Percentiles rank a stretch among this genome's conserved stretches.
phyloP scores from a whole-genome alignment of 2,888 invertebrate genomes.

The Lycaena phlaeas region DNA sequence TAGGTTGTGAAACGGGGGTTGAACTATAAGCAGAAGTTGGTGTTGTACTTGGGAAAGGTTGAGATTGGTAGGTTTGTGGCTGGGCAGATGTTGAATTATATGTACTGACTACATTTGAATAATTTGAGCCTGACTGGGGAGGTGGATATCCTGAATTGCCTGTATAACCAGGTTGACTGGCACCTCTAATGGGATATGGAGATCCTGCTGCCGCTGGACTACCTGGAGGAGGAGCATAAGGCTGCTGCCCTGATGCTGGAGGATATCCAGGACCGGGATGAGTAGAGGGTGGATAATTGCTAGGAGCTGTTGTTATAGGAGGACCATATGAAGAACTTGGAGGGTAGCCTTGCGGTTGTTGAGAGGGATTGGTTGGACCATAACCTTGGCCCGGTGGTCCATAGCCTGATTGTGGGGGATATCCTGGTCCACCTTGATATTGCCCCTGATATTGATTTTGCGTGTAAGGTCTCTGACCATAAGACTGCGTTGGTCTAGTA shows the following conservation, averaged over 20 bases:
- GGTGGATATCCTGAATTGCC: constrained; percentile 63
- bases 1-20: constrained; percentile 64
- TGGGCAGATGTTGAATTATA: constrained; percentile 63
- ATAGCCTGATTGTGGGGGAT: constrained; percentile 79
- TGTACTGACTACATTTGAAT: constrained; percentile 62
- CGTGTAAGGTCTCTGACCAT: constrained; percentile 78
- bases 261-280: constrained; percentile 62
- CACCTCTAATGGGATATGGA: constrained; percentile 57
- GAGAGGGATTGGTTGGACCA: constrained; percentile 74
- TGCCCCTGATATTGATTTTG: constrained; percentile 78
- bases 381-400: constrained; percentile 78
- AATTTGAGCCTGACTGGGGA: constrained; percentile 52
- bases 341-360: constrained; percentile 78
- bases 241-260: constrained; percentile 57
- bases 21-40: constrained; percentile 70
- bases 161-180: constrained; percentile 56
- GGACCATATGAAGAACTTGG: constrained; percentile 77
- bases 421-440: constrained; percentile 71
- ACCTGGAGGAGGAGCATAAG: constrained; percentile 64
- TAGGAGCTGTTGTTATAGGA: constrained; percentile 72
- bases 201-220: constrained; percentile 54
- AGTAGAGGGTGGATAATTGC: constrained; percentile 71
- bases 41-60: constrained; percentile 63
- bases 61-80: constrained; percentile 64
- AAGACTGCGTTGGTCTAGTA: constrained; percentile 77